These are phyloP conservation scores for Chaetoderma sp. DNA, from an alignment of 2,888 invertebrate species.

Conservation along the genomic window DNA sequence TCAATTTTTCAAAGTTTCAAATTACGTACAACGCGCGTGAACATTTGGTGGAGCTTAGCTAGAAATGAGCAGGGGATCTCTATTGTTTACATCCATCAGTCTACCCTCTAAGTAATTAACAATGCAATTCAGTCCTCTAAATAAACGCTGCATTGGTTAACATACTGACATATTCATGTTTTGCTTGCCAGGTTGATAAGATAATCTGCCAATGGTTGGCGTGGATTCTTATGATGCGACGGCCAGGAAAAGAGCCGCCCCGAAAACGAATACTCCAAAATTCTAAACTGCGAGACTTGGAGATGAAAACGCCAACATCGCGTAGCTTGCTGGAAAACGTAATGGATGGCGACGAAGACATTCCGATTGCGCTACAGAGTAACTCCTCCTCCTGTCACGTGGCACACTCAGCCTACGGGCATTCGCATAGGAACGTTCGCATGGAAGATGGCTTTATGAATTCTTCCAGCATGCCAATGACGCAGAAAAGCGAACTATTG, in stretches of 20 bases:
- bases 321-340: slow-evolving; percentile 96
- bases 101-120: no score
- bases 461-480: no score
- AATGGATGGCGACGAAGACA: slow-evolving; percentile 97
- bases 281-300: slow-evolving; percentile 86
- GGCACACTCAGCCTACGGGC: no score
- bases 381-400: slow-evolving; percentile 64
- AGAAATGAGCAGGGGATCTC: no score
- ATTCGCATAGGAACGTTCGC: neutral
- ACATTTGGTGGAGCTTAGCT: no score
- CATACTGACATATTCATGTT: no score
- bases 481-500: slow-evolving; percentile 80
- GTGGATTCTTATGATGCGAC: slow-evolving; percentile 94
- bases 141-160: no score
- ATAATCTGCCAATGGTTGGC: slow-evolving; percentile 98
- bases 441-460: slow-evolving; percentile 11
- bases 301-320: slow-evolving; percentile 91
- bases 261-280: slow-evolving; percentile 90
- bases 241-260: slow-evolving; percentile 94
- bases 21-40: no score
- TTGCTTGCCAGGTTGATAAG: slow-evolving; percentile 88
- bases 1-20: no score
- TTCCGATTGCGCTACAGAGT: neutral
- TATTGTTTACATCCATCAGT: no score
- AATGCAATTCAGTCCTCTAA: no score